Evolutionary conservation across 2,888 invertebrate genomes (phyloP), one percentile per base, ranked within the genome.

Genomic region (Protonemura montana): DNA sequence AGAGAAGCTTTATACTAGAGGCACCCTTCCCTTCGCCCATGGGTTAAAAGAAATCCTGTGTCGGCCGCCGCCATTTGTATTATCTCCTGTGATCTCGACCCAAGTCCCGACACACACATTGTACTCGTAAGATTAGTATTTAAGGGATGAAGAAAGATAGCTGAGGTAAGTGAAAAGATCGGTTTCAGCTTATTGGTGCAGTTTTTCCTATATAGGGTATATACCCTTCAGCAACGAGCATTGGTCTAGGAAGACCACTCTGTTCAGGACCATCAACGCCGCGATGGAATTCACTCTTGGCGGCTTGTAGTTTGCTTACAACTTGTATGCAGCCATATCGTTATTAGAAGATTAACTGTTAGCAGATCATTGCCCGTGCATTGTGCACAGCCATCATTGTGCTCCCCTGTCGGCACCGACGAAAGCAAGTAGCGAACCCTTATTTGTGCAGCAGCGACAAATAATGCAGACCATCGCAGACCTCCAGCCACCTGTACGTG

Each of bases 301-400:
- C 81, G 81, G 81, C 81, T 21, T 81, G 29, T n/a, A 21, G 27
- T 81, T 29, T 81, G 29, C 59, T 78, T 28, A 26, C 78, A 26
- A 10, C 35, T 29, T 82, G 29, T n/a, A 10, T 29, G 82, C 26
- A 35, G 78, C 82, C n/a, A 35, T 82, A 35, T 82, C 35, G 82
- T 82, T 82, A 82, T 82, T 82, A 82, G 35, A 26, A 82, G 82
- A 82, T 82, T 82, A 82, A 35, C 82, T 82, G 82, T 78, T 26
- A 42, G 82, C 41, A 35, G 82, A 25, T 26, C 30, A 28, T 78
- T 27, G 78, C 27, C 21, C 21, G 25, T 26, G 82, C 35, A 82
- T 82, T 82, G 82, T 82, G 82, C 78, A 27, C 1, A 10, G 59
- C 1, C 59, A 21, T 1, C 59, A 59, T 59, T 59, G 59, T 59